These are phyloP conservation scores for Drosophila parvula DNA, from an alignment of 1,140 invertebrate genomes.

Conservation along the genomic window DNA sequence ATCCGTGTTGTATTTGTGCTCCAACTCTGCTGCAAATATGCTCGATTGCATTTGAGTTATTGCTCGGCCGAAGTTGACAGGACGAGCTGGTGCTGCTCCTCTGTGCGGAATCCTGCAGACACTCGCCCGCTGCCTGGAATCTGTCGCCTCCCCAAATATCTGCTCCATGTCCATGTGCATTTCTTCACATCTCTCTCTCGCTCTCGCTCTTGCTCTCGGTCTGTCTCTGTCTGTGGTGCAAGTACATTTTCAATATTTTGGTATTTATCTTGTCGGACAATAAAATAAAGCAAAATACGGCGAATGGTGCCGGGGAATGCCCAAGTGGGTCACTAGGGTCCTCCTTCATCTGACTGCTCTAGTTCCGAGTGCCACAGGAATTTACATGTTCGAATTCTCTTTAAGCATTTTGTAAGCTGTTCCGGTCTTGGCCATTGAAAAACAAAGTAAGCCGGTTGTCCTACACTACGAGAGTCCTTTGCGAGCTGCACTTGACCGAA, in stretches of 20 bases:
- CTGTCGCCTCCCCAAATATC: constrained; percentile 17
- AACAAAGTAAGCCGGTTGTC: constrained; percentile 33
- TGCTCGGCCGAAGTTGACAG: constrained; percentile 65
- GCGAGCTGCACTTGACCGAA: not conserved
- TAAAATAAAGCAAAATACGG: constrained; percentile 76
- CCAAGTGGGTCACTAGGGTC: constrained; percentile 63
- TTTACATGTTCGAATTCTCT: constrained; percentile 68
- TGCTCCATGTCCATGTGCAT: constrained; percentile 28
- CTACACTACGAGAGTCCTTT: not conserved
- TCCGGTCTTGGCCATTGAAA: constrained; percentile 38
- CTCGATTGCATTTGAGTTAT: constrained; percentile 82
- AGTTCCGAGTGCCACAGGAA: constrained; percentile 63
- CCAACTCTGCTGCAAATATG: constrained; percentile 62
- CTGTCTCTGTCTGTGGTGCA: not conserved
- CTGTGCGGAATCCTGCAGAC: constrained; percentile 9
- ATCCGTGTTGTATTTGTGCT: constrained; percentile 64
- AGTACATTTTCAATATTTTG: constrained; percentile 78
- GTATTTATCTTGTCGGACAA: constrained; percentile 82
- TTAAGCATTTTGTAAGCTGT: constrained; percentile 59
- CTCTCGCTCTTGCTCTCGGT: not conserved
- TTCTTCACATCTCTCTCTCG: constrained; percentile 18
- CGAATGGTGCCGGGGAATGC: constrained; percentile 11
- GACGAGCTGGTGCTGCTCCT: constrained; percentile 5
- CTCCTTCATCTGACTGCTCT: constrained; percentile 32
- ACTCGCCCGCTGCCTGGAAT: not conserved